phyloP scores from a whole-genome alignment of 2,888 invertebrate genomes.

The Dynastes hyllus region DNA sequence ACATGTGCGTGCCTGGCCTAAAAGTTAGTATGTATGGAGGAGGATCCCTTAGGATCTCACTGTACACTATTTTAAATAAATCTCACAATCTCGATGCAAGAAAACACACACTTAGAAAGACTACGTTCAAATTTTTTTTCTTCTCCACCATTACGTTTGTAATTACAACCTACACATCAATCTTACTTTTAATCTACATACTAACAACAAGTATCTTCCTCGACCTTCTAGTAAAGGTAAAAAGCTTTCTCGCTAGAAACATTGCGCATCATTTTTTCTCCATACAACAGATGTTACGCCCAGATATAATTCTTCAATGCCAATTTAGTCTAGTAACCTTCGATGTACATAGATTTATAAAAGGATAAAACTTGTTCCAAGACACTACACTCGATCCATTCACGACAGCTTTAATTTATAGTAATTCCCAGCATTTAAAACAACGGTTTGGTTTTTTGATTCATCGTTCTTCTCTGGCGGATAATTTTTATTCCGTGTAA shows the following conservation, averaged over 20 bases:
- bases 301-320: conserved; percentile 23
- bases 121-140: no score
- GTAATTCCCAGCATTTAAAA: conserved; percentile 1
- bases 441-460: background rate
- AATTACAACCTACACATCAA: no score
- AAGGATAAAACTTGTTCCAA: background rate
- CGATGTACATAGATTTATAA: conserved; percentile 5
- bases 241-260: background rate
- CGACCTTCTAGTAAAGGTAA: background rate
- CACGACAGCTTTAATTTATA: conserved; percentile 17
- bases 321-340: conserved; percentile 15
- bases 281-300: background rate
- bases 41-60: no score
- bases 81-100: no score
- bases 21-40: no score
- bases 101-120: no score
- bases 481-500: no score
- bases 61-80: no score
- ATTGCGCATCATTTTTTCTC: conserved; percentile 7
- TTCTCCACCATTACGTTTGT: no score
- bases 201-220: background rate
- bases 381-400: background rate
- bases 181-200: no score
- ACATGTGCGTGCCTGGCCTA: no score
- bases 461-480: no score